These are phyloP conservation scores for Plecturocebus donacophilus DNA, from an alignment of 2,113 vertebrate genomes.

Conservation along the genomic window DNA sequence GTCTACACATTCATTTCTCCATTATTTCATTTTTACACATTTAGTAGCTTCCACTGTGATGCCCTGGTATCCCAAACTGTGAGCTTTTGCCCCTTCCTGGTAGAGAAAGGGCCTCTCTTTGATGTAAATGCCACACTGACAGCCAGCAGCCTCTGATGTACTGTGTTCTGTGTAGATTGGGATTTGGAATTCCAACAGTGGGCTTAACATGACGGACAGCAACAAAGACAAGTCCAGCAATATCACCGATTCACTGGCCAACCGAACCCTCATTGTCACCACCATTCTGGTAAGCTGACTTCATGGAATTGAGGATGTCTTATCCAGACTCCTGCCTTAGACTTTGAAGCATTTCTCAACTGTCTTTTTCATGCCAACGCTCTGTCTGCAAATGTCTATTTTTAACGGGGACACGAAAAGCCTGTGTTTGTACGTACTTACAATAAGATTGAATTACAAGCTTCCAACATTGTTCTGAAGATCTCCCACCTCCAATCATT, in stretches of 20 bases:
- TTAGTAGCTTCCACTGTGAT: constrained; percentile 34
- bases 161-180: constrained; percentile 90
- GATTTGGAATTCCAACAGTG: constrained; percentile 96
- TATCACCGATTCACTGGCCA: constrained; percentile 94
- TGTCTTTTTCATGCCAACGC: neutral
- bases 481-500: neutral
- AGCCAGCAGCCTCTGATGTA: neutral
- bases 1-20: neutral
- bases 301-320: neutral
- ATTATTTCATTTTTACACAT: neutral
- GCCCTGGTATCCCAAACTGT: neutral
- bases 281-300: constrained; percentile 95
- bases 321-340: neutral
- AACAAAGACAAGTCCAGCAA: constrained; percentile 92
- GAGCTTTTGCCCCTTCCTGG: constrained; percentile 1
- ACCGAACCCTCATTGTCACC: constrained; percentile 96
- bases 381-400: neutral
- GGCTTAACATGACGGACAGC: constrained; percentile 96
- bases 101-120: neutral
- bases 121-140: rapidly evolving
- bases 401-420: neutral
- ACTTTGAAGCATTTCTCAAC: neutral
- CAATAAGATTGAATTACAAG: neutral
- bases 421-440: neutral
- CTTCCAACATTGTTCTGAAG: neutral